Evolutionary conservation across 2,797 vertebrate species (phyloP), one percentile per base, ranked within the genome.

Genomic region (Lepus oiostolus): DNA sequence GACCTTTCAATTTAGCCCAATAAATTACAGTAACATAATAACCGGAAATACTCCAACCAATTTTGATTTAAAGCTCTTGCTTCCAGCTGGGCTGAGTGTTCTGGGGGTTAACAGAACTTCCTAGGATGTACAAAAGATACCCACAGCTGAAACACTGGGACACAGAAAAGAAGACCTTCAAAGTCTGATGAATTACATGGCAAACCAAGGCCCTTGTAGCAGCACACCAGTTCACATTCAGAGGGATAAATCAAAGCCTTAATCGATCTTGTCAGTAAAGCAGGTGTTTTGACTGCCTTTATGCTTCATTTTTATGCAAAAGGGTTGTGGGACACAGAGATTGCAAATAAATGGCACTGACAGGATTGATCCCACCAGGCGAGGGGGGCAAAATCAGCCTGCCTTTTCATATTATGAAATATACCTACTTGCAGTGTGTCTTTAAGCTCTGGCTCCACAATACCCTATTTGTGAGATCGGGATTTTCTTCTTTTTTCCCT

Each of bases 271-370:
- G 98, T 98, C 98, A 98, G 95, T 67, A 98, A 98, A 98, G 98
- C 98, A 98, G 98, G 98, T 98, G 98, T 98, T 98, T 98, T 98
- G 98, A 98, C 96, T 97, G 98, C 97, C 95, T 98, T 97, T 97
- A 95, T 95, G 96, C 97, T 98, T 98, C 97, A 98, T 98, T 99
- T 98, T 98, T 97, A 98, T 99, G 98, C 98, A 98, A 98, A 98
- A 96, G 82, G 70, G 81, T 95, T 97, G 96, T 91, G 96, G 97
- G 97, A 98, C 93, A 97, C 96, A 98, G 97, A 98, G 97, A 98
- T 98, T 98, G 98, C 97, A 98, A 98, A 98, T 98, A 98, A 99
- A 98, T 97, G 96, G 98, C 97, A 94, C 95, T 98, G 98, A 98
- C 98, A 98, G 98, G 97, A 96, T 96, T 98, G 98, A 98, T 98